A percentile compares a stretch with the other conserved stretches of the same genome.
phyloP scores from a whole-genome alignment of 1,140 invertebrate species.

The Babylonia areolata region DNA sequence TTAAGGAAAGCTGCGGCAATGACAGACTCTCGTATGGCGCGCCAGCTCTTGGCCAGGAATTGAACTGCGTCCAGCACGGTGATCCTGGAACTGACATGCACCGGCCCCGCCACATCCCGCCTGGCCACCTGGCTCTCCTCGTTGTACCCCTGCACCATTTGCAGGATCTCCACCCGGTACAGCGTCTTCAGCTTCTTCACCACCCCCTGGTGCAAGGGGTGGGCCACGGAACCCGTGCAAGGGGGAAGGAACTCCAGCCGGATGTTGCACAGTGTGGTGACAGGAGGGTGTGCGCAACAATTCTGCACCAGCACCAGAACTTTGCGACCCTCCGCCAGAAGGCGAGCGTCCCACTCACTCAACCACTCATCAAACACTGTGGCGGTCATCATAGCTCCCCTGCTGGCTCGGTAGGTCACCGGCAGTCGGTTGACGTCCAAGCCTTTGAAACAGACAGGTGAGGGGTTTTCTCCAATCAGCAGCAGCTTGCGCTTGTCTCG shows the following conservation, averaged over 20 bases:
- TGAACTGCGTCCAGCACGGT: not conserved
- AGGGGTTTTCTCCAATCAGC: not conserved
- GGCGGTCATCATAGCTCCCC: not conserved
- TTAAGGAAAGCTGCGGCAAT: not conserved
- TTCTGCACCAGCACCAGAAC: constrained; percentile 1
- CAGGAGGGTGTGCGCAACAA: not conserved
- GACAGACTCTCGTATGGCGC: not conserved
- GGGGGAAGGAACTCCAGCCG: not conserved
- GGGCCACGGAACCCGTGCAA: not conserved
- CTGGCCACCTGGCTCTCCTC: not conserved
- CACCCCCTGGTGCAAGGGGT: not conserved
- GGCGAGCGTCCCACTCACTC: not conserved
- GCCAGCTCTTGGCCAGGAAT: not conserved
- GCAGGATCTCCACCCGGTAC: not conserved
- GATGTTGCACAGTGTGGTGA: not conserved
- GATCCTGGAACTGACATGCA: not conserved
- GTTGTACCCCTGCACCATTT: not conserved
- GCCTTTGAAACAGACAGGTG: not conserved
- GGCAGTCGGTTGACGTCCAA: not conserved
- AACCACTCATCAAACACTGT: not conserved
- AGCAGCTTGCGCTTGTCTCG: not conserved
- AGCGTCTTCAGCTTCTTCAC: constrained; percentile 2
- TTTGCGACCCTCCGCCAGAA: not conserved
- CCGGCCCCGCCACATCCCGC: not conserved
- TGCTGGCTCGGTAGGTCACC: not conserved